phyloP scores from a whole-genome alignment of 2,797 vertebrate species.

The Acanthiza pusilla region DNA sequence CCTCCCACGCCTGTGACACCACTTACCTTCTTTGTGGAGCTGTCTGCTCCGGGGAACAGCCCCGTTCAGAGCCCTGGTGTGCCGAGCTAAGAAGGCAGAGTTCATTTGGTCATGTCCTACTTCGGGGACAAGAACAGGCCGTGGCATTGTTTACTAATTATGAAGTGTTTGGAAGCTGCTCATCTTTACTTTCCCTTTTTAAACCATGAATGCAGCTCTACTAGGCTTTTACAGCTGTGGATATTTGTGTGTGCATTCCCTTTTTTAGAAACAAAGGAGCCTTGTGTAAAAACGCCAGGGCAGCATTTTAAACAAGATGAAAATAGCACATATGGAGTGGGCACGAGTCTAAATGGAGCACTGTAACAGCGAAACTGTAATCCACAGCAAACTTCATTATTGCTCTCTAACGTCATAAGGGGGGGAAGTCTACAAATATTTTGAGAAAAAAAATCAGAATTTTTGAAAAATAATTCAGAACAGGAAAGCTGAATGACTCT shows the following conservation, averaged over 20 bases:
- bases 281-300: background rate
- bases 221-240: background rate
- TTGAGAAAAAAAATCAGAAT: background rate
- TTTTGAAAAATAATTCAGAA: background rate
- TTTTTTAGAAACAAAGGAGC: background rate
- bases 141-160: constrained; percentile 19
- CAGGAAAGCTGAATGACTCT: background rate
- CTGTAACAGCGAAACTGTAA: background rate
- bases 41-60: background rate
- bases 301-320: background rate
- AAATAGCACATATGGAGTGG: background rate
- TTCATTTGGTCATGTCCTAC: background rate
- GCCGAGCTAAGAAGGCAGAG: background rate
- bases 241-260: background rate
- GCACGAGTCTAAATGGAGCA: background rate
- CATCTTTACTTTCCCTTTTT: background rate
- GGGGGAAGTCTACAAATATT: background rate
- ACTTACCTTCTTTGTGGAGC: background rate
- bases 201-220: background rate
- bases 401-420: background rate
- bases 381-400: background rate
- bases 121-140: background rate
- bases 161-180: background rate
- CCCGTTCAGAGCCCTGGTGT: background rate
- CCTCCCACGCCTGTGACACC: background rate